phyloP scores from a whole-genome alignment of 2,888 invertebrate genomes.

The Eilema depressum region DNA sequence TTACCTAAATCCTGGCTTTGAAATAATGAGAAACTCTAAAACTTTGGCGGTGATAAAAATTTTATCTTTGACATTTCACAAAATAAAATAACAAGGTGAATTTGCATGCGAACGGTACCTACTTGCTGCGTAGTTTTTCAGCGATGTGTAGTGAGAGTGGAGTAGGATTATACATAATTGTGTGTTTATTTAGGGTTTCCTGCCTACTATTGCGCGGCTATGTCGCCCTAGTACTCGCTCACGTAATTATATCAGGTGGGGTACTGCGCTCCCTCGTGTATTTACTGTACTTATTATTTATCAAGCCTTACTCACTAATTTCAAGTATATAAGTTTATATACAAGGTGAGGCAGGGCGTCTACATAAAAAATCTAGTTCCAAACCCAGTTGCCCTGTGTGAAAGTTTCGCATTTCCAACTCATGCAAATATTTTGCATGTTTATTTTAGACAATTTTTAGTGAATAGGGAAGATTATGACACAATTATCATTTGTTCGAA shows the following conservation, averaged over 20 bases:
- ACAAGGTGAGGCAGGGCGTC: neutral
- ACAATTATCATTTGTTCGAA: too few species aligned
- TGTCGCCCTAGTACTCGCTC: conserved; percentile 67
- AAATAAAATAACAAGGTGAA: conserved; percentile 24
- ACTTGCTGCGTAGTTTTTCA: conserved; percentile 66
- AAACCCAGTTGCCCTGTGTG: neutral
- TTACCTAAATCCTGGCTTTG: neutral
- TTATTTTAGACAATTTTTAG: neutral
- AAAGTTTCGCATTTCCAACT: neutral
- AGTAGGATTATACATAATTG: conserved; percentile 70
- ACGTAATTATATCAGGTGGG: conserved; percentile 67
- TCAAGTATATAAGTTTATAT: neutral
- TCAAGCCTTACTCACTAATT: neutral
- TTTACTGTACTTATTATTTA: neutral
- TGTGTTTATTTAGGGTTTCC: conserved; percentile 78
- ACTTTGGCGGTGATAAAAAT: neutral
- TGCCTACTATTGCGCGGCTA: conserved; percentile 57
- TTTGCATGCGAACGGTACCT: conserved; percentile 57
- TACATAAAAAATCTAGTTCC: neutral
- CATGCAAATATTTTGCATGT: neutral
- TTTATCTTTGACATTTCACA: conserved; percentile 3
- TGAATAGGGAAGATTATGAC: neutral
- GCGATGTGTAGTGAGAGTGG: conserved; percentile 62
- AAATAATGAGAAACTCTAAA: neutral
- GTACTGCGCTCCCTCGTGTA: conserved; percentile 45